phyloP scores from a whole-genome alignment of 1,140 invertebrate genomes.

The Hypsibius dujardini region DNA sequence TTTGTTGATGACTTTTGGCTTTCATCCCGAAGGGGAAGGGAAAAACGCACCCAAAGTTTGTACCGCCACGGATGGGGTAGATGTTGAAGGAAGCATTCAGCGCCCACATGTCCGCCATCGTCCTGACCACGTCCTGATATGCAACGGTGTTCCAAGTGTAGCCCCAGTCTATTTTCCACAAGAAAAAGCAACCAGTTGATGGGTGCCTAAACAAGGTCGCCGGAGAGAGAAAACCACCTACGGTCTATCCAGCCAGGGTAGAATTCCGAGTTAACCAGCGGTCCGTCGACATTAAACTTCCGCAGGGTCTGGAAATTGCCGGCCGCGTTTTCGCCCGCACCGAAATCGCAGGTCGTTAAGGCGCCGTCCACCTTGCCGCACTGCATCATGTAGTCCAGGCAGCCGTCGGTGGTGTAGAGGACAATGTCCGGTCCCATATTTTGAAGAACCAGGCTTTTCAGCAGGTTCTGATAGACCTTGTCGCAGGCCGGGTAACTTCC shows the following conservation, averaged over 20 bases:
- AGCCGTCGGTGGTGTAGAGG: constrained; percentile 24
- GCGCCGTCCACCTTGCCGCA: background rate
- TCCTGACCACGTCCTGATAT: constrained; percentile 20
- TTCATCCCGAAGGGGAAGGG: background rate
- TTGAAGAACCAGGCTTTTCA: constrained; percentile 20
- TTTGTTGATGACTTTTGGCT: too few species aligned
- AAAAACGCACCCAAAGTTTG: constrained; percentile 25
- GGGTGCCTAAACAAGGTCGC: too few species aligned
- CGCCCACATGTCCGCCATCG: constrained; percentile 27
- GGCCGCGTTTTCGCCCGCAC: constrained; percentile 19
- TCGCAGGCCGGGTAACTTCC: constrained; percentile 24
- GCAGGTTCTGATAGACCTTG: constrained; percentile 20
- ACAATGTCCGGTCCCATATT: constrained; percentile 22
- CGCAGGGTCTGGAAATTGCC: constrained; percentile 26
- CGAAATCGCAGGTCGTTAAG: constrained; percentile 11
- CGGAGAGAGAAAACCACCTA: background rate
- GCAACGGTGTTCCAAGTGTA: constrained; percentile 24
- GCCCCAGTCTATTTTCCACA: constrained; percentile 25
- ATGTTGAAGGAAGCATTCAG: constrained; percentile 30
- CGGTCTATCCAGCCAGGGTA: constrained; percentile 32
- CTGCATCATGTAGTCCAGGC: constrained; percentile 17
- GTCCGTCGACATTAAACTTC: constrained; percentile 26
- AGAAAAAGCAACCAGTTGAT: too few species aligned
- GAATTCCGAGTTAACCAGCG: constrained; percentile 31
- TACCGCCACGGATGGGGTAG: constrained; percentile 22